These are phyloP conservation scores for Chloroclysta siterata DNA, from an alignment of 2,888 invertebrate genomes.

Conservation along the genomic window DNA sequence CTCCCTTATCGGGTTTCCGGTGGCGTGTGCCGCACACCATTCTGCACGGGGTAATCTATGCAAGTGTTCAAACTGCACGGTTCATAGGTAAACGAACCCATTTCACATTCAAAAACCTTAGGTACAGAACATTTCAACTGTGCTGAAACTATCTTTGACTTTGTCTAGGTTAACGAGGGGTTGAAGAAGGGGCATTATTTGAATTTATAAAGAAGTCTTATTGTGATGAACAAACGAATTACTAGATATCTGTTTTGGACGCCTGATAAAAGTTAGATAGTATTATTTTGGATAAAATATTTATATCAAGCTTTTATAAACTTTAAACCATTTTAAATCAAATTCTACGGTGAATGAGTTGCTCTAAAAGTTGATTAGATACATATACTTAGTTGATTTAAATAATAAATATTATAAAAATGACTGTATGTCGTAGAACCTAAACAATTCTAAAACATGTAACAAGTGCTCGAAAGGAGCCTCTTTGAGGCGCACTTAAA, in stretches of 20 bases:
- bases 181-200: conserved; percentile 27
- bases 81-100: conserved; percentile 55
- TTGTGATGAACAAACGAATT: conserved; percentile 29
- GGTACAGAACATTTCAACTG: conserved; percentile 28
- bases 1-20: conserved; percentile 62
- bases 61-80: conserved; percentile 42
- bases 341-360: not conserved
- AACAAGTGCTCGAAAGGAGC: too few species aligned
- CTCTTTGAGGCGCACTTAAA: too few species aligned
- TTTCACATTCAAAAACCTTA: conserved; percentile 48
- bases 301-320: not conserved
- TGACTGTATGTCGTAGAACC: too few species aligned
- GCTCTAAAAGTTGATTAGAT: not conserved
- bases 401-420: too few species aligned
- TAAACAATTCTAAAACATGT: too few species aligned
- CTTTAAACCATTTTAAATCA: too few species aligned
- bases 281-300: not conserved
- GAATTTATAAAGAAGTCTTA: conserved; percentile 35
- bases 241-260: conserved; percentile 12
- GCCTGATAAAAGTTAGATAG: not conserved
- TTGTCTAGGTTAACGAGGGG: conserved; percentile 34
- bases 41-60: conserved; percentile 52
- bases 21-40: conserved; percentile 55
- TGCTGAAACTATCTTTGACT: conserved; percentile 38
- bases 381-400: not conserved